Percentiles rank a stretch among this genome's conserved stretches.
phyloP scores from a whole-genome alignment of 2,888 invertebrate species.

The Drosophila dives region DNA sequence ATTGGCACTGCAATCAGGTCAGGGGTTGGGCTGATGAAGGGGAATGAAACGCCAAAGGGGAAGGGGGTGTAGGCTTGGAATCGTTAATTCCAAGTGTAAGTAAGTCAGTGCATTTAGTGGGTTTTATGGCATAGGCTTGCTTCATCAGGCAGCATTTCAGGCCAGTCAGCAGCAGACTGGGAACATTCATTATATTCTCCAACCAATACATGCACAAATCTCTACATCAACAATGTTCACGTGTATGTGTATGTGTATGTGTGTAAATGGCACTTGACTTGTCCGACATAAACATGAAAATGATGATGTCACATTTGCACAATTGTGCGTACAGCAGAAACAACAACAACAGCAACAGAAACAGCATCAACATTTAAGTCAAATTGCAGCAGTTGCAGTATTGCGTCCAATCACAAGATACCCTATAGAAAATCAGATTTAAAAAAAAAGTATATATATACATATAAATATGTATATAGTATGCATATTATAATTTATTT shows the following conservation, averaged over 20 bases:
- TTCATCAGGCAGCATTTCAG: conserved; percentile 74
- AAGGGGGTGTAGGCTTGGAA: conserved; percentile 9
- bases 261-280: conserved; percentile 77
- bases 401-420: conserved; percentile 8
- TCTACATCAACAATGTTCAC: conserved; percentile 28
- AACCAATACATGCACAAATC: conserved; percentile 23
- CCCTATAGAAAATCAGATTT: conserved; percentile 8
- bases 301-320: conserved; percentile 81
- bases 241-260: conserved; percentile 28
- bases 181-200: conserved; percentile 69
- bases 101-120: conserved; percentile 77
- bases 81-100: conserved; percentile 61
- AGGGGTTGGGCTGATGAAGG: neutral
- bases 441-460: neutral
- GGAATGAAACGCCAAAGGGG: neutral
- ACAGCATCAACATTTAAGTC: conserved; percentile 39
- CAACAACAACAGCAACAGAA: conserved; percentile 48
- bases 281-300: conserved; percentile 80
- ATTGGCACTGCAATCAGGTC: conserved; percentile 47
- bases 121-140: conserved; percentile 74
- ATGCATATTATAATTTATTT: neutral
- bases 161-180: conserved; percentile 70
- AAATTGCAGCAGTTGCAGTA: conserved; percentile 22
- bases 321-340: conserved; percentile 75
- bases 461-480: neutral